These are phyloP conservation scores for Meliscaeva auricollis DNA, from an alignment of 2,888 invertebrate species.

Conservation along the genomic window DNA sequence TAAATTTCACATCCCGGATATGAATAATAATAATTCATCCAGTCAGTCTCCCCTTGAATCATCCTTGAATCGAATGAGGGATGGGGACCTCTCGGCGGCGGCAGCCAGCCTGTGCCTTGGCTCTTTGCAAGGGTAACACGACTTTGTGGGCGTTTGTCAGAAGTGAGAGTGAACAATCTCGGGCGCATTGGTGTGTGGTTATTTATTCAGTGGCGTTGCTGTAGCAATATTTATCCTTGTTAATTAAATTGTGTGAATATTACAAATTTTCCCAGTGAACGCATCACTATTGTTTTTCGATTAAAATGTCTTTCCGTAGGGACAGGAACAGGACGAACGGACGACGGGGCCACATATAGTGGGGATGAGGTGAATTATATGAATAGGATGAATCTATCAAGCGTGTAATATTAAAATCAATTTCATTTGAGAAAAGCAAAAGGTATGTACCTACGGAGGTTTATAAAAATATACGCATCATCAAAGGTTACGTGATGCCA, in stretches of 20 bases:
- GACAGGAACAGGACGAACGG: too few relatives aligned
- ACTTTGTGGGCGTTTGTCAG: slow-evolving; percentile 18
- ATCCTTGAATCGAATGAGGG: slow-evolving; percentile 1
- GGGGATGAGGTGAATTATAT: not conserved
- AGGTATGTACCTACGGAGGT: not conserved
- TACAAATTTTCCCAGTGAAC: slow-evolving; percentile 83
- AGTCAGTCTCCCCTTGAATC: not conserved
- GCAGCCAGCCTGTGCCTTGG: not conserved
- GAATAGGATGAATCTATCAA: not conserved
- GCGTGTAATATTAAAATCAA: slow-evolving; percentile 20
- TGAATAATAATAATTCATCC: slow-evolving; percentile 72
- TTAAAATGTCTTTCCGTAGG: slow-evolving; percentile 77
- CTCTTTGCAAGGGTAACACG: slow-evolving; percentile 23
- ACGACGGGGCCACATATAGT: not conserved
- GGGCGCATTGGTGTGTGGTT: slow-evolving; percentile 66
- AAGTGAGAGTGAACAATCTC: slow-evolving; percentile 63
- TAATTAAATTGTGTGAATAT: slow-evolving; percentile 84
- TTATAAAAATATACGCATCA: not conserved
- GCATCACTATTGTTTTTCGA: slow-evolving; percentile 82
- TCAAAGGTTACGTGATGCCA: too few relatives aligned
- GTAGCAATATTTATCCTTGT: slow-evolving; percentile 83
- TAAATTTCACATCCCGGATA: slow-evolving; percentile 68
- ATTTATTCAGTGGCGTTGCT: slow-evolving; percentile 77
- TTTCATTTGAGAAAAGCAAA: slow-evolving; percentile 15
- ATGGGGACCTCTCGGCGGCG: not conserved